Percentiles rank a stretch among this genome's conserved stretches.
phyloP scores from a whole-genome alignment of 1,140 invertebrate species.

The Nomia melanderi region DNA sequence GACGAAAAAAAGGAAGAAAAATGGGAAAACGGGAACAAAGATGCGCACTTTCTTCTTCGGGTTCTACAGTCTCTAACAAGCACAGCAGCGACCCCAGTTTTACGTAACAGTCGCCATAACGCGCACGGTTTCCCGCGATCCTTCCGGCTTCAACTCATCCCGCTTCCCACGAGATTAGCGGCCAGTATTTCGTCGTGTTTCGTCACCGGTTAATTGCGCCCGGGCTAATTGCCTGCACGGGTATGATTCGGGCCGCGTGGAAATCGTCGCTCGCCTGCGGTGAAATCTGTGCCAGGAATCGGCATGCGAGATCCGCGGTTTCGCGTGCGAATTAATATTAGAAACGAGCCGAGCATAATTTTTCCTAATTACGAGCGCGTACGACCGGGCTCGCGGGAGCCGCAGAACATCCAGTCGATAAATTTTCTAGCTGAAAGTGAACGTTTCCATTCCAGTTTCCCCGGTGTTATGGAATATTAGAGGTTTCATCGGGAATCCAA shows the following conservation, averaged over 20 bases:
- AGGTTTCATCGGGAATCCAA: no score
- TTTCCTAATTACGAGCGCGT: neutral
- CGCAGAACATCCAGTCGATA: no score
- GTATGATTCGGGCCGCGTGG: neutral
- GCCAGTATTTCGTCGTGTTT: neutral
- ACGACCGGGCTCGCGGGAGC: no score
- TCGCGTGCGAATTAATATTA: neutral
- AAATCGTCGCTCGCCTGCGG: neutral
- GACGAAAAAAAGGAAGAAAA: no score
- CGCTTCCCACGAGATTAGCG: neutral
- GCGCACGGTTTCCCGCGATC: conserved; percentile 1
- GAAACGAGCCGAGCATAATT: neutral
- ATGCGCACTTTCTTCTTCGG: neutral
- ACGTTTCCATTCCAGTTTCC: no score
- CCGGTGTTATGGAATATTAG: no score
- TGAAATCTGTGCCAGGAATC: conserved; percentile 1
- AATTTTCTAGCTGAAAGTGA: no score
- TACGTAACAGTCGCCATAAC: conserved; percentile 26
- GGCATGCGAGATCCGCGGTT: neutral
- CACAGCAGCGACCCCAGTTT: neutral
- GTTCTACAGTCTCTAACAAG: neutral
- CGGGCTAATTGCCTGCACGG: neutral
- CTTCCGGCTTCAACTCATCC: conserved; percentile 23
- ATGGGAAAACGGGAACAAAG: no score
- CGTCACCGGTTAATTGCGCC: neutral